Evolutionary conservation across 1,140 invertebrate genomes (phyloP), one percentile per base, ranked within the genome.

Genomic region (honey bee (Apis mellifera)): DNA sequence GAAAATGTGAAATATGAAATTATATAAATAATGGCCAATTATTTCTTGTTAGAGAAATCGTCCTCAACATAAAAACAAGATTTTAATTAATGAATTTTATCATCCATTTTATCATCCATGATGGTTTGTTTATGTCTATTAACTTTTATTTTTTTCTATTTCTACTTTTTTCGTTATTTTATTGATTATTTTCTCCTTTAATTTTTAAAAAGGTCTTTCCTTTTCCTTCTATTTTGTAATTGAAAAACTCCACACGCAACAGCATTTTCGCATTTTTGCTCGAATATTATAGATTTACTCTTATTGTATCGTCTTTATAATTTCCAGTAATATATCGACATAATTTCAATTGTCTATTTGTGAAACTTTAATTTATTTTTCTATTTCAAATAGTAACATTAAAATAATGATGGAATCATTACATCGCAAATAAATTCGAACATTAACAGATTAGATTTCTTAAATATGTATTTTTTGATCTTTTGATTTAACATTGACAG

Each of bases 21-120:
- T 92, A 91, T 91, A 90, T 92, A 91, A 92, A 93, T 90, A 91
- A 93, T 92, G 90, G 90, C 90, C 87, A 90, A 89, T 89, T 85
- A 86, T 82, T 84, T 89, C 90, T 90, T 87, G 90, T 92, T 91
- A 91, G 87, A 86, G 85, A 83, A 79, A 75, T 76, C 72, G 72
- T 75, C 83, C 85, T 66, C 75, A 74, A 52, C 87, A 87, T 92
- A 86, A 86, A 92, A 92, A 93, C 91, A 93, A 92, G 91, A 93
- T 92, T 93, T 90, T 91, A 91, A 91, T 92, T 90, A 92, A 92
- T 89, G 89, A 92, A 92, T 93, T 93, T 92, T 91, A 92, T 92
- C 88, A 13, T 23, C 12, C 59, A 92, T 93, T 93, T 92, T 91
- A 92, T 92, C 88, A 13, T 23, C 12, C 59, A 13, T 75, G 72